A percentile compares a stretch with the other conserved stretches of the same genome.
Evolutionary conservation across 37 sponge, comb jelly and placozoan genomes (phyloP).

Genomic region (Halichondria panicea): DNA sequence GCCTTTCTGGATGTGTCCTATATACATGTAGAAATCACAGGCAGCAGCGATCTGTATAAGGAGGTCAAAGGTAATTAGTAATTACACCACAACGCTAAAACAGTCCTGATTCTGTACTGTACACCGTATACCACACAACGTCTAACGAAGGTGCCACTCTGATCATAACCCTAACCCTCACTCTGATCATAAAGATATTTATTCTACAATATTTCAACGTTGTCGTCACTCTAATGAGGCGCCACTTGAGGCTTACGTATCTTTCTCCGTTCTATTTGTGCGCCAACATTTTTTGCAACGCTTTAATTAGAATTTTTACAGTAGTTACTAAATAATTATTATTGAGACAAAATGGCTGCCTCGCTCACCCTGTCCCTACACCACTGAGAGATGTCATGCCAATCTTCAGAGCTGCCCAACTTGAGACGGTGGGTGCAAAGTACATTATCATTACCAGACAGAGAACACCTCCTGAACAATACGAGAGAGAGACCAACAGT

Average conservation of each 20-base stretch:
- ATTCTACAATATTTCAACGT: no score
- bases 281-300: no score
- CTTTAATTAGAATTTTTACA: no score
- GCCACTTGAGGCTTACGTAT: no score
- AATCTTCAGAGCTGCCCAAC: slow-evolving; percentile 16
- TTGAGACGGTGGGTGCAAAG: slow-evolving; percentile 48
- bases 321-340: no score
- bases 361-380: slow-evolving; percentile 68
- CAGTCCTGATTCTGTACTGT: not conserved
- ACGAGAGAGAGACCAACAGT: no score
- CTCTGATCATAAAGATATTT: no score
- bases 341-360: no score
- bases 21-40: slow-evolving; percentile 67
- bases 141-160: no score
- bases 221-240: no score
- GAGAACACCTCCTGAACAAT: slow-evolving; percentile 54
- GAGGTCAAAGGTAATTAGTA: not conserved
- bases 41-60: slow-evolving; percentile 51
- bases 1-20: slow-evolving; percentile 67
- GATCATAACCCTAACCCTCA: no score
- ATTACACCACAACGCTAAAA: not conserved
- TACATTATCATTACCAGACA: slow-evolving; percentile 18
- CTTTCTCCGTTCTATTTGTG: no score
- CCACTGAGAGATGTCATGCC: slow-evolving; percentile 54
- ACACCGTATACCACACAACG: not conserved